Conservation (phyloP, 2,113 vertebrate genomes). For the Syngnathus typhle region DNA sequence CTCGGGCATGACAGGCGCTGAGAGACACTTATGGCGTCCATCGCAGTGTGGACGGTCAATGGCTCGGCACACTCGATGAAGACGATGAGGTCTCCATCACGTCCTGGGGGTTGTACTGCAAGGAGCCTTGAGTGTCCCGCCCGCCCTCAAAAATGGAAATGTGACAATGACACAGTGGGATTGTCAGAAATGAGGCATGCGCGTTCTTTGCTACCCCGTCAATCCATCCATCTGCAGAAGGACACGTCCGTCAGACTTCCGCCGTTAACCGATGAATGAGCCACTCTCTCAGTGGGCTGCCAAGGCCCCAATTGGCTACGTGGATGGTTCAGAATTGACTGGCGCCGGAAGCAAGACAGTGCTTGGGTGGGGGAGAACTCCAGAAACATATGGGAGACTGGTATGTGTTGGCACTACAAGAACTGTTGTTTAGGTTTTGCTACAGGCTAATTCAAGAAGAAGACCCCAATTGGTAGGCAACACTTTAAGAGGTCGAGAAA, state of each 20-base stretch:
- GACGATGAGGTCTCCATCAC: neutral
- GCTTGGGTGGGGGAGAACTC: no score
- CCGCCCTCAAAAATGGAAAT: conserved; percentile 59
- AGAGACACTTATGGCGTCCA: neutral
- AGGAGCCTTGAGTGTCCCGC: neutral
- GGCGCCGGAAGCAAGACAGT: no score
- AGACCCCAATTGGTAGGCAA: neutral
- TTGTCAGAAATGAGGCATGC: conserved; percentile 48
- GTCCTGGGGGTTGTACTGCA: neutral
- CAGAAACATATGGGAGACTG: no score
- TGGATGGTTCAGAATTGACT: no score
- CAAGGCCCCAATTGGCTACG: neutral
- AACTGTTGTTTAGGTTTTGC: neutral
- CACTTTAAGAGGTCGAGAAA: neutral
- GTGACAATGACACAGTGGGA: conserved; percentile 46
- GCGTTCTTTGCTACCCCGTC: conserved; percentile 5
- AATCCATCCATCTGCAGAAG: conserved; percentile 23
- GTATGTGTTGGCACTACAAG: neutral
- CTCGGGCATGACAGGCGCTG: neutral
- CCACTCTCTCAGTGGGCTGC: neutral
- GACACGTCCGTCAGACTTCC: conserved; percentile 13
- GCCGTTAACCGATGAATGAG: conserved; percentile 7
- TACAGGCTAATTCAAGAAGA: neutral
- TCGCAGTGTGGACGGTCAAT: neutral
- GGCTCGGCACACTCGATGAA: neutral